Conservation (phyloP, 2,888 invertebrate genomes). For the Alloscopus bannaensis region DNA sequence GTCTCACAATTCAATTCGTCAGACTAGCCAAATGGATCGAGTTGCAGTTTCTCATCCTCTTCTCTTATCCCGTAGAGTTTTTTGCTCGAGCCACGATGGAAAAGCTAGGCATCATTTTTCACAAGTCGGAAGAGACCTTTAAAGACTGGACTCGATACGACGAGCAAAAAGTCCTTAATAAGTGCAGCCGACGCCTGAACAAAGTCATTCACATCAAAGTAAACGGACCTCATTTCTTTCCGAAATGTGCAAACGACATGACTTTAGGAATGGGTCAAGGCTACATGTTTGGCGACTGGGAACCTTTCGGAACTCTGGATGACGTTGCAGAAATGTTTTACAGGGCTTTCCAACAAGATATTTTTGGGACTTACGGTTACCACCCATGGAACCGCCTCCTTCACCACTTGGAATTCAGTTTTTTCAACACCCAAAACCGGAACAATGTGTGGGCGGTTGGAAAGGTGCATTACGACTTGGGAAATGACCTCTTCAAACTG, state of each 20-base stretch:
- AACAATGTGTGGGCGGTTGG: constrained; percentile 33
- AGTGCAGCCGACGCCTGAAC: background rate
- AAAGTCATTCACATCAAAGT: background rate
- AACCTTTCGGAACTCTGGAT: background rate
- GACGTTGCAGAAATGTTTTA: constrained; percentile 42
- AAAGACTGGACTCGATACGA: background rate
- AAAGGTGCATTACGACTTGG: constrained; percentile 59
- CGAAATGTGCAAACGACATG: constrained; percentile 11
- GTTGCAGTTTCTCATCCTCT: background rate
- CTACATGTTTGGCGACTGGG: constrained; percentile 56
- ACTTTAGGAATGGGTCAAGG: constrained; percentile 48
- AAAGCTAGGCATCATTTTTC: background rate
- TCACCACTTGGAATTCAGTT: constrained; percentile 20
- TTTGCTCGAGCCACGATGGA: background rate
- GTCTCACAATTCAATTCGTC: no score
- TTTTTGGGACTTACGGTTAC: constrained; percentile 15
- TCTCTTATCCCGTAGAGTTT: background rate
- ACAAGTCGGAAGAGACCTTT: background rate
- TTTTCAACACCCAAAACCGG: constrained; percentile 23
- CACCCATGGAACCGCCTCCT: constrained; percentile 37
- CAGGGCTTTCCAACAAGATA: constrained; percentile 18
- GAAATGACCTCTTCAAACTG: constrained; percentile 37
- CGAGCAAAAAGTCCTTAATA: background rate
- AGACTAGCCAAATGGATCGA: background rate
- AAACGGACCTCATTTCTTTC: constrained; percentile 14